These are phyloP conservation scores for Orius insidiosus DNA, from an alignment of 1,140 invertebrate species.

Conservation along the genomic window DNA sequence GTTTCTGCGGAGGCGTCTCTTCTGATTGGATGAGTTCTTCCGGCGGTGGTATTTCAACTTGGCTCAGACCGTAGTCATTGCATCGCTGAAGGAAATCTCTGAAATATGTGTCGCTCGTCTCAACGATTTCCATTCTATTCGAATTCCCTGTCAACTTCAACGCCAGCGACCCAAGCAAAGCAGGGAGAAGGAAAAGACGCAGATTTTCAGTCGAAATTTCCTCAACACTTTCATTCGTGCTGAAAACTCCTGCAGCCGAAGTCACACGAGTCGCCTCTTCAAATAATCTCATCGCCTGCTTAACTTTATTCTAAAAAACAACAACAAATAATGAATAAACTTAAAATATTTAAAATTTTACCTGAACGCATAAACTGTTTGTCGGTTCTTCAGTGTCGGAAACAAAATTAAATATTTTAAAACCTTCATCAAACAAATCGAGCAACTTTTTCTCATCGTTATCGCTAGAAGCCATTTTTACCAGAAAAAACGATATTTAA, in stretches of 20 bases:
- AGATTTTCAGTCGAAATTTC: slow-evolving; percentile 72
- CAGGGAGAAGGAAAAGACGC: slow-evolving; percentile 68
- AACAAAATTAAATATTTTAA: slow-evolving; percentile 36
- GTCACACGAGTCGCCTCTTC: slow-evolving; percentile 63
- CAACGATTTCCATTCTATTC: slow-evolving; percentile 43
- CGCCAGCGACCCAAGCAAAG: slow-evolving; percentile 55
- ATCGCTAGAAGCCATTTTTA: no score
- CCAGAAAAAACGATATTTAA: no score
- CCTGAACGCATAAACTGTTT: slow-evolving; percentile 40
- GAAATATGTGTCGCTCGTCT: slow-evolving; percentile 65
- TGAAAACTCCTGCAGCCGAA: slow-evolving; percentile 64
- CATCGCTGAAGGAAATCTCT: slow-evolving; percentile 65
- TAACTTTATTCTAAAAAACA: slow-evolving; percentile 50
- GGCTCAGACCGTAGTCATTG: slow-evolving; percentile 55
- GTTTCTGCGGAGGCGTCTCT: no score
- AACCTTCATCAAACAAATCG: slow-evolving; percentile 40
- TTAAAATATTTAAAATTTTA: no score
- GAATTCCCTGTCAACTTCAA: slow-evolving; percentile 40
- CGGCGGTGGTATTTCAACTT: slow-evolving; percentile 35
- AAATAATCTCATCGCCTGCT: slow-evolving; percentile 47
- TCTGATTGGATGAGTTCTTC: no score
- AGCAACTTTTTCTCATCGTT: slow-evolving; percentile 27
- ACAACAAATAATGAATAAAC: no score
- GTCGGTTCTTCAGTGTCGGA: slow-evolving; percentile 36
- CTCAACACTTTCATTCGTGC: slow-evolving; percentile 69